Base-by-base conservation (phyloP, 53 echinoderm and acorn worm genomes). In the Holothuria leucospilota region DNA sequence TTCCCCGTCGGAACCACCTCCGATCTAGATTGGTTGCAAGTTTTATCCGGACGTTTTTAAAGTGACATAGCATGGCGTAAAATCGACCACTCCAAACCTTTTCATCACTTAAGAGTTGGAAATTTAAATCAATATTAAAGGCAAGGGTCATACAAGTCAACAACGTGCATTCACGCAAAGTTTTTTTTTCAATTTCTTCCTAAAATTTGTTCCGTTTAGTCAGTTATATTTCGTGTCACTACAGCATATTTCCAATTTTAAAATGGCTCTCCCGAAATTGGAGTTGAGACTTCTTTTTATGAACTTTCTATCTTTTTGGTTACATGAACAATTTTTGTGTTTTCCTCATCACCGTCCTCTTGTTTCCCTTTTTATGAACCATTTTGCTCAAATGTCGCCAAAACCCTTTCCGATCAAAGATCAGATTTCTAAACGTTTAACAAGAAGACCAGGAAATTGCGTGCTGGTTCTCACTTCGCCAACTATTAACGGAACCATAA, bases 351-450 rank as follows among this genome's bases (percentile, higher is more conserved):
- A 26, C 51, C 52, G 49, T 75, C 27, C 75, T n/a, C 52, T 49
- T n/a, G 25, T 74, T 46, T 73, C 51, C 51, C 39, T 73, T 53
- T 75, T 75, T 75, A 75, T 75, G 75, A 75, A 75, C 75, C 75
- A 75, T 75, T 75, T 75, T 75, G 52, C 75, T 75, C 75, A 75
- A 75, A 75, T 75, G 75, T 75, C 75, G 75, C 75, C 75, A 75
- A 75, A 75, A 75, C 75, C 49, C 75, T 75, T 75, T 75, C 51
- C 75, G 75, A 75, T 75, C 75, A 75, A 75, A 27, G 75, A 75
- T 75, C 75, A 27, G n/a, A 49, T 75, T 75, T 75, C 75, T 51
- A 49, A 75, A 49, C 75, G 75, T 49, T 75, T 75, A 75, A 75
- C 51, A 75, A 23, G 75, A 42, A 52, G n/a, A 75, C 75, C 75